phyloP scores from a whole-genome alignment of 2,797 vertebrate genomes.

The Pempheris klunzingeri region DNA sequence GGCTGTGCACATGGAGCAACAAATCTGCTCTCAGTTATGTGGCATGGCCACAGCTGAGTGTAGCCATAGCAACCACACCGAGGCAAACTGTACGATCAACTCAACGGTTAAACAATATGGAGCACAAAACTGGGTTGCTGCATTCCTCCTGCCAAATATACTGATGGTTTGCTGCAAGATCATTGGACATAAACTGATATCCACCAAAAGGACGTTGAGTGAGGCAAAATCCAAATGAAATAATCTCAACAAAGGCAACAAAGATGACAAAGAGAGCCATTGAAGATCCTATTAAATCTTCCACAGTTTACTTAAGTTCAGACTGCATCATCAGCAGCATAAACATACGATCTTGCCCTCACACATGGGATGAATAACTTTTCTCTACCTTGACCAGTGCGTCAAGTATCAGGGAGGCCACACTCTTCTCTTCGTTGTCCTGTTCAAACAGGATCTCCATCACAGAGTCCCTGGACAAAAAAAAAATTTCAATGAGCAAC shows the following conservation, averaged over 20 bases:
- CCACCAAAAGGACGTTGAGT: not conserved
- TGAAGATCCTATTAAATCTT: not conserved
- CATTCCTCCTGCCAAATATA: slow-evolving; percentile 11
- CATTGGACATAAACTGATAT: not conserved
- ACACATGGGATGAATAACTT: not conserved
- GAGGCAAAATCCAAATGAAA: not conserved
- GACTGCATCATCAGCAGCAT: not conserved
- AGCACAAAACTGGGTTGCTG: not conserved
- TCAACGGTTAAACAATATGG: not conserved
- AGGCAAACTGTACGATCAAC: slow-evolving; percentile 1
- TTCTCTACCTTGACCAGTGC: slow-evolving; percentile 92
- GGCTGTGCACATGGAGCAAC: slow-evolving; percentile 7
- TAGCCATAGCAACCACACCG: slow-evolving; percentile 44
- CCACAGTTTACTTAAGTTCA: not conserved
- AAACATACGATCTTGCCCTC: not conserved
- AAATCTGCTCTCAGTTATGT: slow-evolving; percentile 11
- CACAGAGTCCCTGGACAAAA: slow-evolving; percentile 90
- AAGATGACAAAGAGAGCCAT: too few relatives aligned
- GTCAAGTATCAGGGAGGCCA: slow-evolving; percentile 96
- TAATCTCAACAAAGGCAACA: not conserved
- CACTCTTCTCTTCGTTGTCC: slow-evolving; percentile 98
- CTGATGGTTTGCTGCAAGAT: not conserved
- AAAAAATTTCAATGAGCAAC: not conserved
- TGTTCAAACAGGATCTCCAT: slow-evolving; percentile 98
- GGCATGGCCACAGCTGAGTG: not conserved